Evolutionary conservation across 2,797 vertebrate species (phyloP), one percentile per base, ranked within the genome.

Genomic region (Alfaro cultratus): DNA sequence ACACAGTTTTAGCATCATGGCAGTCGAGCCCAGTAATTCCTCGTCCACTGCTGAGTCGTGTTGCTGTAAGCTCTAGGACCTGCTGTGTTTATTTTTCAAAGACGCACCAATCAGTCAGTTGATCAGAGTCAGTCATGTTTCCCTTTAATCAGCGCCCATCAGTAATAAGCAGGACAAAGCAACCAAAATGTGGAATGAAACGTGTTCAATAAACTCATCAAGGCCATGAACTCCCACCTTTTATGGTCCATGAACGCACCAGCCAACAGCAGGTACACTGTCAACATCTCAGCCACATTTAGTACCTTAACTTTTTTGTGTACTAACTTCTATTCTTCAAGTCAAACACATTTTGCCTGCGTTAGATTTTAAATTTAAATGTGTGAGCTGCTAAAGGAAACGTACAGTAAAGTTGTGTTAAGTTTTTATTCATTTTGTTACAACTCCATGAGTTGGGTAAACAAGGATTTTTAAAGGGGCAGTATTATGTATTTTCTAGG

Each of bases 1-100:
- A 91, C 96, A 74, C 95, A 96, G 94, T 62, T 96, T 95, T 83
- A 89, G 93, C 91, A 95, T 91, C 89, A 90, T 88, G 86, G 93
- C 43, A 76, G 80, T 80, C 73, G 77, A 76, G 76, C 16, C 9
- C 73, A 53, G 18, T 78, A 57, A 87, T 72, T 76, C 9, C 57
- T 73, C 62, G 31, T 49, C 41, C 39, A 55, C 7, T 26, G 12
- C 15, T 1, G 12, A 5, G 5, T 51, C 39, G 10, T 73, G 41
- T 60, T 49, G 18, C 3, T 7, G 26, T 51, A 82, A 78, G 79
- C 23, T 45, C 36, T 53, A 55, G n/a, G 18, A 18, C 34, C 4
- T 23, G 7, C 6, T 36, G 1, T 23, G 31, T 39, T 36, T 11
- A 8, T 39, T 53, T 53, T 64, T 64, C 34, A 67, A 21, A 67